Conservation (phyloP, 2,888 invertebrate genomes). For the Euzetes globulus region DNA sequence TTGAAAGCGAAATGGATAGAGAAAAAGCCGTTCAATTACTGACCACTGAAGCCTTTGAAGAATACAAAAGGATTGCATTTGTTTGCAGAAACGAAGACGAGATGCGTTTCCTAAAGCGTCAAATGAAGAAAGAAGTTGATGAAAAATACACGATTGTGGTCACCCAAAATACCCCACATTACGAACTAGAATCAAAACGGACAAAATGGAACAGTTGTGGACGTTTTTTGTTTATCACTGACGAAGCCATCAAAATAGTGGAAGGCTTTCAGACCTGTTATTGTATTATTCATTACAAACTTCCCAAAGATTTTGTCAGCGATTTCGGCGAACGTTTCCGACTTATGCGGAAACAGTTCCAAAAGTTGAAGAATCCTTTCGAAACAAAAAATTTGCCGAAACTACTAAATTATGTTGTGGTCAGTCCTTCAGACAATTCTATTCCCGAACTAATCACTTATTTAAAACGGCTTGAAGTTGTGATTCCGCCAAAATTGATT, state of each 20-base stretch:
- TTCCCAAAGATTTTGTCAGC: not conserved
- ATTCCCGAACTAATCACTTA: not conserved
- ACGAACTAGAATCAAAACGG: constrained; percentile 7
- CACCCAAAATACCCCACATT: not conserved
- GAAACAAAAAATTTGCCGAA: not conserved
- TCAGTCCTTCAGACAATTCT: no score
- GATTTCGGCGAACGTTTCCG: not conserved
- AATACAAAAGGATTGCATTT: constrained; percentile 14
- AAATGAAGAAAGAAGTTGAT: not conserved
- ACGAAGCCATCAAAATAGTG: not conserved
- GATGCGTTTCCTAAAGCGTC: not conserved
- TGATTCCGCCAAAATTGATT: not conserved
- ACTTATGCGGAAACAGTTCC: not conserved
- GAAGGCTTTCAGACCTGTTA: not conserved
- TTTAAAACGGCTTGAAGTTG: not conserved
- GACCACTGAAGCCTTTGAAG: not conserved
- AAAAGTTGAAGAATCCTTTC: not conserved
- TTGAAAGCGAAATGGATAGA: not conserved
- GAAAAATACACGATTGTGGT: not conserved
- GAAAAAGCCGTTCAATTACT: not conserved
- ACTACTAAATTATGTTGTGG: not conserved
- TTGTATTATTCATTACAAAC: constrained; percentile 15
- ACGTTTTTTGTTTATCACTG: constrained; percentile 22
- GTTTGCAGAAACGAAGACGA: constrained; percentile 1
- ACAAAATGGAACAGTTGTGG: constrained; percentile 14